Base-by-base conservation (phyloP, 2,888 invertebrate genomes). In the Limnephilus rhombicus region DNA sequence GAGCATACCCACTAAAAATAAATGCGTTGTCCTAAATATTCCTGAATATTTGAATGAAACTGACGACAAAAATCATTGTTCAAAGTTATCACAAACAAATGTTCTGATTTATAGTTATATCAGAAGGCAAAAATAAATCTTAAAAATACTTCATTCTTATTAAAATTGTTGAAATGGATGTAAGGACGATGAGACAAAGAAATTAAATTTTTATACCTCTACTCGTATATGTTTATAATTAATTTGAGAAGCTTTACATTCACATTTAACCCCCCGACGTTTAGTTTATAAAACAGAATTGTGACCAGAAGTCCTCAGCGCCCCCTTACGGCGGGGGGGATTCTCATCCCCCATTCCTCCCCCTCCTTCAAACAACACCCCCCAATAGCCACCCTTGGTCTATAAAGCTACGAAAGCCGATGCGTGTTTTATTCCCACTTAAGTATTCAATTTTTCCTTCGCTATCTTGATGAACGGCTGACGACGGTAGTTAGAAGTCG, bases 211-310 rank as follows among this genome's bases (percentile, higher is more conserved):
- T 18, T 68, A 68, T 24, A 1, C 24, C 53, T 68, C 3, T 24
- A 49, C 13, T 24, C 24, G 24, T 68, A 2, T 34, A 24, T 1
- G 24, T 68, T 68, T 4, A 68, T 24, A 24, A 68, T 34, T 45
- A 41, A 41, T n/a, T 85, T 86, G 91, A 87, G 85, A 80, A 91
- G 85, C 24, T 18, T 85, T 85, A n/a, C 18, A n/a, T 37, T 82
- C 18, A 90, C 85, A 81, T 49, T 90, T 53, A 68, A 93, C 91
- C 92, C 93, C 93, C 93, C 90, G 80, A 90, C 91, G 93, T 93
- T 93, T 93, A 93, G 93, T 93, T 92, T 93, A 93, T 93, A 93
- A 93, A 93, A 93, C 88, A 93, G 93, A 86, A 92, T 93, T 92
- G 93, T 90, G 92, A 87, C 91, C 92, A 90, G 90, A 90, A 91